phyloP scores from a whole-genome alignment of 2,113 vertebrate species.

The Antechinus stuartii region DNA sequence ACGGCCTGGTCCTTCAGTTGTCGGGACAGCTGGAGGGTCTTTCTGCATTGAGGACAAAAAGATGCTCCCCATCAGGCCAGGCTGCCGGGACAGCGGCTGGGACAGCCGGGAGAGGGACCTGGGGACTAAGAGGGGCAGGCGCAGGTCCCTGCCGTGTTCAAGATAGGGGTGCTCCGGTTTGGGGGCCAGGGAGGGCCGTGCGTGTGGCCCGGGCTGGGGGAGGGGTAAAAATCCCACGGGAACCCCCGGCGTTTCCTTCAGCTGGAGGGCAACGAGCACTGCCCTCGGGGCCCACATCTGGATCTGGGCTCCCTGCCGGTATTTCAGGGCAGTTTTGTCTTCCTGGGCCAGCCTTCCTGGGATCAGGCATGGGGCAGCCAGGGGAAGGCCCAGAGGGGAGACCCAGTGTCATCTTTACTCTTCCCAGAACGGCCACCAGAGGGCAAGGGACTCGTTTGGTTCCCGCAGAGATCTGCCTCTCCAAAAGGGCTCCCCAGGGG shows the following conservation, averaged over 20 bases:
- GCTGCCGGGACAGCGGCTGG: accelerated
- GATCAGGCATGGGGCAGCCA: too few relatives aligned
- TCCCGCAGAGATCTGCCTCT: background rate
- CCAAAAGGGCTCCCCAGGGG: background rate
- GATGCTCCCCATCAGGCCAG: background rate
- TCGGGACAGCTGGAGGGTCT: conserved; percentile 94
- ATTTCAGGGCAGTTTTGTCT: background rate
- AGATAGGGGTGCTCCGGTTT: background rate
- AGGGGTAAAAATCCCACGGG: background rate
- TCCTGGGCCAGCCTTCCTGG: background rate
- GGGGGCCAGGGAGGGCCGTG: background rate
- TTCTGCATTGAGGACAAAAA: conserved; percentile 82
- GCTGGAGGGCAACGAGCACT: background rate
- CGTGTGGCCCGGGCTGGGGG: background rate
- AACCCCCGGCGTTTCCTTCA: background rate
- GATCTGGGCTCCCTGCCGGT: background rate
- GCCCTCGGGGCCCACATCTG: background rate
- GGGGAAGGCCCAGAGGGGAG: too few relatives aligned
- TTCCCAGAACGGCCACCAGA: background rate
- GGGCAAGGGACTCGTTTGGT: background rate
- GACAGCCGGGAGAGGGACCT: background rate
- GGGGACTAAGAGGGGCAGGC: background rate
- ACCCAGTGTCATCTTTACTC: background rate
- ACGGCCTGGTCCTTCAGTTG: conserved; percentile 96
- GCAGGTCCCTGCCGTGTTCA: background rate